phyloP scores from a whole-genome alignment of 2,888 invertebrate genomes.

The Cheilosia vulpina region DNA sequence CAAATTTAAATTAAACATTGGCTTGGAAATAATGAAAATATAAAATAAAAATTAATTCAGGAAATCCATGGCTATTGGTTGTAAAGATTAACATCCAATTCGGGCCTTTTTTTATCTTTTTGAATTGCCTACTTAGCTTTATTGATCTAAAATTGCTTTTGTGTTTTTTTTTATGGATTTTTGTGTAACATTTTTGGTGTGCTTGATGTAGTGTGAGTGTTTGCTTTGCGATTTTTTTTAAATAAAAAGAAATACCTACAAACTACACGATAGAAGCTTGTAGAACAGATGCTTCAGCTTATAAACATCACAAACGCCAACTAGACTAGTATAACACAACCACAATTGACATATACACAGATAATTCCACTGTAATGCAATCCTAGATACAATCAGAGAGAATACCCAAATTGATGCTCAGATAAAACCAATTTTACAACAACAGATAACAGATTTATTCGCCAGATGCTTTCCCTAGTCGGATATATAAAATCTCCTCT shows the following conservation, averaged over 20 bases:
- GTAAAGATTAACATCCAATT: constrained; percentile 32
- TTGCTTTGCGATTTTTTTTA: constrained; percentile 53
- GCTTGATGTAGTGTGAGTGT: constrained; percentile 67
- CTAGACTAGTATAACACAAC: not conserved
- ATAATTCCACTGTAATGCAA: not conserved
- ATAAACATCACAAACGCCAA: not conserved
- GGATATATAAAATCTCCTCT: not conserved
- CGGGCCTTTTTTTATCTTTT: constrained; percentile 12
- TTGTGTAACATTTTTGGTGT: constrained; percentile 56
- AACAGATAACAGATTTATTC: not conserved
- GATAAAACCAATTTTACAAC: not conserved
- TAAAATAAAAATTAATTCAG: constrained; percentile 6
- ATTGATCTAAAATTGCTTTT: constrained; percentile 36
- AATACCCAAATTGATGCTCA: too few relatives aligned
- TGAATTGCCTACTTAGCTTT: constrained; percentile 39
- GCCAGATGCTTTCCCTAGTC: not conserved
- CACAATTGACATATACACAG: not conserved
- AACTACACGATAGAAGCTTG: not conserved
- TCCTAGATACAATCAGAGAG: not conserved
- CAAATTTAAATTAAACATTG: constrained; percentile 28
- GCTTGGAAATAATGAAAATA: constrained; percentile 22
- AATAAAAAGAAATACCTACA: not conserved
- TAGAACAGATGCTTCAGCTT: not conserved
- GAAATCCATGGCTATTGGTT: constrained; percentile 35
- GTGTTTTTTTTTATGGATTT: not conserved